Evolutionary conservation across 2,113 vertebrate species (phyloP).

Genomic region (Pygathrix nemaeus): DNA sequence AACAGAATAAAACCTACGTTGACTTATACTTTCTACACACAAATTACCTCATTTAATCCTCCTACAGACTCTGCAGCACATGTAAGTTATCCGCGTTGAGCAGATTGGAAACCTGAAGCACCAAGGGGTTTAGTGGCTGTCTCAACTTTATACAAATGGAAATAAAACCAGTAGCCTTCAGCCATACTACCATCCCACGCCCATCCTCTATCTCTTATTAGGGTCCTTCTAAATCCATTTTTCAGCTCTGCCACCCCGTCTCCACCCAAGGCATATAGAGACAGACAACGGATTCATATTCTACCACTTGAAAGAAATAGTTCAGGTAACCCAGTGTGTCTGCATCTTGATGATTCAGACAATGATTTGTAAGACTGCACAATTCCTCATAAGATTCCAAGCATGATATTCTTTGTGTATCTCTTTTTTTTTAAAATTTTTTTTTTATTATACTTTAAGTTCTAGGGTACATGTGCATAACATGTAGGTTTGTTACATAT

Average conservation of each 20-base stretch:
- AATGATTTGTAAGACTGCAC: neutral
- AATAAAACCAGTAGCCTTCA: neutral
- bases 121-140: neutral
- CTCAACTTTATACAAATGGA: neutral
- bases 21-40: neutral
- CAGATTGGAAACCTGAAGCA: neutral
- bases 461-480: no score
- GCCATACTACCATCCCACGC: neutral
- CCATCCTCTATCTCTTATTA: neutral
- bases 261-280: rapidly evolving
- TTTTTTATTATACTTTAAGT: no score
- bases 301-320: neutral
- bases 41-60: neutral
- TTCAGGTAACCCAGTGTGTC: neutral
- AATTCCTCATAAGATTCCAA: neutral
- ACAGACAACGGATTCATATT: neutral
- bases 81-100: neutral
- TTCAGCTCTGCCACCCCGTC: neutral
- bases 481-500: no score
- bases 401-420: neutral
- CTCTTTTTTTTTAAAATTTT: neutral
- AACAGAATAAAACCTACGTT: neutral
- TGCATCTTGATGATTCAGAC: neutral
- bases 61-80: neutral
- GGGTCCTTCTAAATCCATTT: neutral